Evolutionary conservation across 2,888 invertebrate genomes (phyloP).

Genomic region (Coronaproctus castanopsis): DNA sequence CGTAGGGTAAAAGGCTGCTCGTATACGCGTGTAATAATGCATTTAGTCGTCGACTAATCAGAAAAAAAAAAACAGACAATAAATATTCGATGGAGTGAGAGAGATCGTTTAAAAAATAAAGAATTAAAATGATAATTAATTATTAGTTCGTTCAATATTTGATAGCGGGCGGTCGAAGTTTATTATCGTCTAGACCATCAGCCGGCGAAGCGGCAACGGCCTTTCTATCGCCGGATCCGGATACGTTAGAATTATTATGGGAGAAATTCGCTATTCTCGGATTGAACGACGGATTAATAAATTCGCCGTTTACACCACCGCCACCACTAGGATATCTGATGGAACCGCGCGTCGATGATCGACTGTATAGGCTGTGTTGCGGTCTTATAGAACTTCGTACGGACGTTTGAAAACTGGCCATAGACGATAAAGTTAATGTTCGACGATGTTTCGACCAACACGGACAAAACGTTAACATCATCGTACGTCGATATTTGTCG

Average conservation of each 20-base stretch:
- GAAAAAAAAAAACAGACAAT: too few relatives aligned
- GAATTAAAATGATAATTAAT: too few relatives aligned
- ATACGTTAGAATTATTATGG: too few relatives aligned
- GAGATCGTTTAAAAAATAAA: too few relatives aligned
- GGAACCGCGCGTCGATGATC: background rate
- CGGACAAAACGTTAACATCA: conserved; percentile 21
- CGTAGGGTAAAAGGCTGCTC: too few relatives aligned
- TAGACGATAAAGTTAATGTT: conserved; percentile 8
- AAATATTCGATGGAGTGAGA: too few relatives aligned
- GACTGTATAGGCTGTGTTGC: background rate
- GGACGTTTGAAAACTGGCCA: conserved; percentile 13
- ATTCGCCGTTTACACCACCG: background rate
- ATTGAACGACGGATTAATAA: too few relatives aligned
- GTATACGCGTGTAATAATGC: too few relatives aligned
- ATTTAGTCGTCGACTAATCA: too few relatives aligned
- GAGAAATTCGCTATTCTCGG: too few relatives aligned
- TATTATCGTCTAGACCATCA: background rate
- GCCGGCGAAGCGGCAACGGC: background rate
- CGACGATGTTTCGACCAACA: conserved; percentile 15
- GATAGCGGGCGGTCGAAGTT: background rate
- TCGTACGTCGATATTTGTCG: conserved; percentile 45
- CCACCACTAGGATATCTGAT: background rate
- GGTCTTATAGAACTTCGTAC: conserved; percentile 8
- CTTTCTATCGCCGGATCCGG: background rate
- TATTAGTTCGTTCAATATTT: too few relatives aligned